Base-by-base conservation (phyloP, 2,797 vertebrate species). In the Myotis vivesi region DNA sequence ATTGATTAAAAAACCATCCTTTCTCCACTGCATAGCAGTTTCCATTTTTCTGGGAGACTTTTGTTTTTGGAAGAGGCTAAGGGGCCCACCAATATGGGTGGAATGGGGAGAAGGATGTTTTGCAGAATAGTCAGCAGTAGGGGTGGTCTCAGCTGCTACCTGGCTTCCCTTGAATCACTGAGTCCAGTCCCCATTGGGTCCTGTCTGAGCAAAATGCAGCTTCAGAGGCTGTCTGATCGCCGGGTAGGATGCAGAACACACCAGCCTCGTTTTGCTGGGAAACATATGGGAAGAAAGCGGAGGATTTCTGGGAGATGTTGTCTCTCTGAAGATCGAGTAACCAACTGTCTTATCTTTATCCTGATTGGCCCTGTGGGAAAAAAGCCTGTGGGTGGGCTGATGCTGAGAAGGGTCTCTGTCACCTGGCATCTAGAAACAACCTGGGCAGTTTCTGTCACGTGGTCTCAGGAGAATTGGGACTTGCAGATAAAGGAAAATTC, bases 41-140 rank as follows among this genome's bases (percentile, higher is more conserved):
- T 57, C n/a, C 66, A 89, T 81, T 89, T 73, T 76, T 76, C 44
- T 55, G 30, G 75, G 89, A 53, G 5, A 64, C 36, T 71, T 85
- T n/a, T 89, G 38, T 71, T 83, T 94, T 57, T 57, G 22, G 22
- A 82, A 90, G 64, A 90, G n/a, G 23, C 6, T 80, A 76, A 87
- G 28, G 9, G 17, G 8, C 10, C 62, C 4, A 38, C 15, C 41
- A 68, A 9, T 44, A 41, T 16, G n/a, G 80, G 33, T 20, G 11
- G 17, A 13, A 30, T 30, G 73, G 73, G 57, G 10, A 46, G 41
- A 68, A 33, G 16, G n/a, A 23, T n/a, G 11, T 44, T 76, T 59
- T 81, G 62, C 19, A n/a, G 55, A 71, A 68, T 3, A 53, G 81
- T 41, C 73, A 49, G 75, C 4, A 10, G 36, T 6, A 64, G 23